A percentile compares a stretch with the other conserved stretches of the same genome.
phyloP scores from a whole-genome alignment of 2,113 vertebrate genomes.

The Rhinolophus ferrumequinum region DNA sequence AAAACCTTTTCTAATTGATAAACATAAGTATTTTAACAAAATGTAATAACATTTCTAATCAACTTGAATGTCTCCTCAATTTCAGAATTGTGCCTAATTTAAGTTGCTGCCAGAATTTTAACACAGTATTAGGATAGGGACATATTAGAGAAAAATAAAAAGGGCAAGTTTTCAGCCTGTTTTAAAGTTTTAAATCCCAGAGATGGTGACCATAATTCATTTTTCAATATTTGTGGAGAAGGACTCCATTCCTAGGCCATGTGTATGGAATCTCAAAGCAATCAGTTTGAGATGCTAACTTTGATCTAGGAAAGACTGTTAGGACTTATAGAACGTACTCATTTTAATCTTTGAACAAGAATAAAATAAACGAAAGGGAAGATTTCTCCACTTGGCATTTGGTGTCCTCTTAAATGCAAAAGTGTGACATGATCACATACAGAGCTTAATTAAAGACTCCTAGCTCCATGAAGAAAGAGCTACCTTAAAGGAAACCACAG shows the following conservation, averaged over 20 bases:
- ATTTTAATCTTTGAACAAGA: constrained; percentile 27
- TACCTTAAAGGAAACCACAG: background rate
- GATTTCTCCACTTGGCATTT: background rate
- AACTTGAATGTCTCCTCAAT: background rate
- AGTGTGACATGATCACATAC: background rate
- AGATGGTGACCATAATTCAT: background rate
- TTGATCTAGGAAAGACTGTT: background rate
- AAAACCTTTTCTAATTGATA: background rate
- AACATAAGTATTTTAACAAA: background rate
- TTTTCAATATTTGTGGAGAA: background rate
- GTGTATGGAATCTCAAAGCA: background rate
- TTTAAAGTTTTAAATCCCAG: background rate
- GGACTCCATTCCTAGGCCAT: background rate
- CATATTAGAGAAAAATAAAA: background rate
- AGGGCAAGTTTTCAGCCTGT: background rate
- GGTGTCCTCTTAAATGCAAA: constrained; percentile 13
- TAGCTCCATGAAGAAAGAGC: background rate
- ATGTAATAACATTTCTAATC: background rate
- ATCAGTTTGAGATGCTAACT: constrained; percentile 4
- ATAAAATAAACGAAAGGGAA: constrained; percentile 43
- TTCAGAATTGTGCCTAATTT: background rate
- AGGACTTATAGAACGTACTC: background rate
- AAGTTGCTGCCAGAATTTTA: background rate
- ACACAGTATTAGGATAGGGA: background rate
- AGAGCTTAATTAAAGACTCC: constrained; percentile 30